Base-by-base conservation (phyloP, 2,113 vertebrate species). In the Urocynchramus pylzowi region DNA sequence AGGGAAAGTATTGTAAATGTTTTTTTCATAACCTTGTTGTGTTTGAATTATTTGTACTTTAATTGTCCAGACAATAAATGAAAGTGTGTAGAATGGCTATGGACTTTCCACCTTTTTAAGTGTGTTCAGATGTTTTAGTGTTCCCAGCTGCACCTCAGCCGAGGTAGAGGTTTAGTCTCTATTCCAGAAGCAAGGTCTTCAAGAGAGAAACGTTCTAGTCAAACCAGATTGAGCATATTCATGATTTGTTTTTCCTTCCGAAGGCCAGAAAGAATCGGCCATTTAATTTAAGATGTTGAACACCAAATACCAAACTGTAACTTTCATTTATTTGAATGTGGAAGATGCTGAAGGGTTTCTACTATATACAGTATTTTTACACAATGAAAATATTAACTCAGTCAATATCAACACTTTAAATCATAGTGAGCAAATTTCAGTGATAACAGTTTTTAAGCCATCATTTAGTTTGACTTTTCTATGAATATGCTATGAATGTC, bases 21-120 rank as follows among this genome's bases (percentile, higher is more conserved):
- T 98, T 98, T 98, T 98, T 98, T 96, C 97, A 98, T 98, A 98
- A 97, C 94, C 97, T 99, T 99, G 99, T 99, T 99, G 99, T 99
- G 99, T 99, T 99, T 99, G 98, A 99, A 99, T 99, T 99, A 99
- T 99, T 99, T 99, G 99, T 99, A 99, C 98, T 99, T 99, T 99
- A 99, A 99, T 99, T 99, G 99, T 99, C 99, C 99, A 99, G 99
- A 99, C 99, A 99, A 99, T 99, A 99, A 99, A 99, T 99, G 99
- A 99, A 99, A 99, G 99, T 99, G 99, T 99, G 98, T 98, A 98
- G 98, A 98, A 98, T 98, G 97, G 97, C 98, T 98, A 97, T 97
- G 96, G 98, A 97, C 97, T 98, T 98, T 95, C 97, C 98, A 98
- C 97, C 98, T 98, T 98, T 98, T 98, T 98, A 98, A 98, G 97